Conservation (phyloP, 2,113 vertebrate genomes). For the Cathartes aura region DNA sequence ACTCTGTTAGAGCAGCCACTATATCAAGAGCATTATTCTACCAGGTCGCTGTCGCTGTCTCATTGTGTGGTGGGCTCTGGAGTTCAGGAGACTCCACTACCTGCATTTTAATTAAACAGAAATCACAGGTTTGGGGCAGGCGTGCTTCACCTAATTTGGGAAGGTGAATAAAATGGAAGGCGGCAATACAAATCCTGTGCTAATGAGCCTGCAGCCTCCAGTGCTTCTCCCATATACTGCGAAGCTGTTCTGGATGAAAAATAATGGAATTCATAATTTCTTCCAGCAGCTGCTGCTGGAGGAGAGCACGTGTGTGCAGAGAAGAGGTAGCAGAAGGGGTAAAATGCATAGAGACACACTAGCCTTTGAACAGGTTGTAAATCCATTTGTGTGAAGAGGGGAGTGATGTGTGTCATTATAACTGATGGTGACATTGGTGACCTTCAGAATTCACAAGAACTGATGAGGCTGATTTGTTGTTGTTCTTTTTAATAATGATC, state of each 20-base stretch:
- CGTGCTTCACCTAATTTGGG: constrained; percentile 24
- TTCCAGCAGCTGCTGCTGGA: constrained; percentile 53
- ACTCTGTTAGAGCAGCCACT: constrained; percentile 46
- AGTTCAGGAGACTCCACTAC: neutral
- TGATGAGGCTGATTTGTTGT: constrained; percentile 2
- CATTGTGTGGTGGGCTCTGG: constrained; percentile 39
- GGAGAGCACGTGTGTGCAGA: neutral
- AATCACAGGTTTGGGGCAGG: constrained; percentile 27
- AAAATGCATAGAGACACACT: neutral
- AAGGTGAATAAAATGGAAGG: constrained; percentile 45
- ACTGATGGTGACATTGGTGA: constrained; percentile 15
- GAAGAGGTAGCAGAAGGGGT: neutral
- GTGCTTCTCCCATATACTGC: neutral
- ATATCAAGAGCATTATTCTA: constrained; percentile 41
- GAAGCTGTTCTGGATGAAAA: constrained; percentile 55
- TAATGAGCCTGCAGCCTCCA: constrained; percentile 28
- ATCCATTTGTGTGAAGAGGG: constrained; percentile 13
- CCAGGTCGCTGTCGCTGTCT: constrained; percentile 6
- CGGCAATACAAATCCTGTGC: constrained; percentile 26
- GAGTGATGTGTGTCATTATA: constrained; percentile 29
- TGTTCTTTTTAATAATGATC: constrained; percentile 37
- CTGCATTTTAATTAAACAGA: constrained; percentile 47
- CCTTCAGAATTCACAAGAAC: constrained; percentile 55
- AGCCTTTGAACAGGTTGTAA: constrained; percentile 41
- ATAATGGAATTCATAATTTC: constrained; percentile 52